A percentile compares a stretch with the other conserved stretches of the same genome.
These are phyloP conservation scores for Oegoconia quadripuncta DNA, from an alignment of 2,888 invertebrate genomes.

Conservation along the genomic window DNA sequence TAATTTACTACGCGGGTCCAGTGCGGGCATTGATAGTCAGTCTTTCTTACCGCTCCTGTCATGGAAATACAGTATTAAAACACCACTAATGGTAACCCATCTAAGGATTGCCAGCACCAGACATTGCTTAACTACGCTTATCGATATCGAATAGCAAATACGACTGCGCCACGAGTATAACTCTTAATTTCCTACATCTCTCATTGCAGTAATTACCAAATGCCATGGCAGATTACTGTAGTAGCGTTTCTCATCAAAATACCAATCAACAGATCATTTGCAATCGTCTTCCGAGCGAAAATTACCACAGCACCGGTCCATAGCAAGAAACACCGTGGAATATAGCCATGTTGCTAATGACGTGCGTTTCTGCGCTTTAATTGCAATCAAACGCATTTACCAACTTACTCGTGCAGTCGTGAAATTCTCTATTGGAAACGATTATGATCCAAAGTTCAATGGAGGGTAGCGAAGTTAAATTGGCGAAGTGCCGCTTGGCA, in stretches of 20 bases:
- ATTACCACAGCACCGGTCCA: conserved; percentile 31
- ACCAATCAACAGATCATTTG: conserved; percentile 61
- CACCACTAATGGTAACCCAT: too few relatives aligned
- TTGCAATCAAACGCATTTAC: conserved; percentile 65
- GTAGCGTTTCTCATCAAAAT: conserved; percentile 62
- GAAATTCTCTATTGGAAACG: conserved; percentile 13
- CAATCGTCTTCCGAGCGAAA: conserved; percentile 24
- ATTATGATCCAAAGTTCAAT: conserved; percentile 25
- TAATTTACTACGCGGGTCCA: too few relatives aligned
- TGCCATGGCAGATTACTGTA: too few relatives aligned
- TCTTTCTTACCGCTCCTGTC: too few relatives aligned
- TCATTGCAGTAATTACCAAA: too few relatives aligned
- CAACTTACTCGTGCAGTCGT: conserved; percentile 25
- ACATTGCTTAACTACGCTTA: too few relatives aligned
- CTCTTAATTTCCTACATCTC: too few relatives aligned
- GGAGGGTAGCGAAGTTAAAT: conserved; percentile 13
- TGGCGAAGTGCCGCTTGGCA: conserved; percentile 42
- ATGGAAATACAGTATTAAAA: too few relatives aligned
- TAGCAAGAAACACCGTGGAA: conserved; percentile 73
- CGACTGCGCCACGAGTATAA: too few relatives aligned
- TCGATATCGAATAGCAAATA: too few relatives aligned
- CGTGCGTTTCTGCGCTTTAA: conserved; percentile 73
- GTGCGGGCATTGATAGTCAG: too few relatives aligned
- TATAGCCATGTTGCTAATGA: conserved; percentile 75
- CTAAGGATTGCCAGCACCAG: too few relatives aligned